Evolutionary conservation across 2,797 vertebrate genomes (phyloP).

Genomic region (Chelidonichthys spinosus): DNA sequence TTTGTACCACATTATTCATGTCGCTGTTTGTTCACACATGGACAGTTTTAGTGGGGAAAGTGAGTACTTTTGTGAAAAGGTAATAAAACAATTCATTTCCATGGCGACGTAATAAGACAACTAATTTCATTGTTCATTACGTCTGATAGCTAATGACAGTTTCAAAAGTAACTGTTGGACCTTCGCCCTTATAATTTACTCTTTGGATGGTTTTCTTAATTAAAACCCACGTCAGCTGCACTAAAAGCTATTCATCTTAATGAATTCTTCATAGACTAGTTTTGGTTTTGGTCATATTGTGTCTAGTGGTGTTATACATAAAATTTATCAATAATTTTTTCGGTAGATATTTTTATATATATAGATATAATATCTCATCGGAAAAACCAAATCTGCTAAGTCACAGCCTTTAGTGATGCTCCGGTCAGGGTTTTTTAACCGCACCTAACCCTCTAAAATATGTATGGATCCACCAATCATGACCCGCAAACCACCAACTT

Average conservation of each 20-base stretch:
- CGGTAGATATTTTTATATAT: too few relatives aligned
- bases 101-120: constrained; percentile 11
- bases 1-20: constrained; percentile 40
- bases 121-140: constrained; percentile 1
- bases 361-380: too few relatives aligned
- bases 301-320: too few relatives aligned
- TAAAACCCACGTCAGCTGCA: not conserved
- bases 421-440: too few relatives aligned
- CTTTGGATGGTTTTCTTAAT: not conserved
- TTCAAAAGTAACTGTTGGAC: not conserved
- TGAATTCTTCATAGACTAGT: not conserved
- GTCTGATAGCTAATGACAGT: not conserved
- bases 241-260: not conserved
- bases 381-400: too few relatives aligned
- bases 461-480: too few relatives aligned
- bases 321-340: too few relatives aligned
- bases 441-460: too few relatives aligned
- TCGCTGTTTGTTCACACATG: constrained; percentile 12
- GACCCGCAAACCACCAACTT: too few relatives aligned
- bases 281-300: not conserved
- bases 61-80: not conserved
- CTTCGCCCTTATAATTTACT: not conserved
- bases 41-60: not conserved
- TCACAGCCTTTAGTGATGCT: too few relatives aligned
- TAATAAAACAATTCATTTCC: constrained; percentile 10